Evolutionary conservation across 1,140 invertebrate genomes (phyloP).

Genomic region (Drosophila elegans): DNA sequence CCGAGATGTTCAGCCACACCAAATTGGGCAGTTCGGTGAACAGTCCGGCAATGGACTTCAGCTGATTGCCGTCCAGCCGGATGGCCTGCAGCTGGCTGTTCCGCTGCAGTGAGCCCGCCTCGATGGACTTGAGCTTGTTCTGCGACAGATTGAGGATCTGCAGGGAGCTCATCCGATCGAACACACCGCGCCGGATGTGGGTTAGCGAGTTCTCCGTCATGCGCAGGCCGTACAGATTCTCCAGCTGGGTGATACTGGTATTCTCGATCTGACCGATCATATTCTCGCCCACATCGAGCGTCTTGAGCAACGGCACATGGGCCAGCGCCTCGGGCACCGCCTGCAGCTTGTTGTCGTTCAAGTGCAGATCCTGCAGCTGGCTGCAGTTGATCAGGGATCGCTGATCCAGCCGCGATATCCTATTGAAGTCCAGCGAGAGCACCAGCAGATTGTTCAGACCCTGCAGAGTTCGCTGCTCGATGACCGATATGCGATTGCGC

Average conservation of each 20-base stretch:
- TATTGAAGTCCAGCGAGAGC: conserved; percentile 94
- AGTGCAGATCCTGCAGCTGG: conserved; percentile 93
- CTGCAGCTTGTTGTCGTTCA: conserved; percentile 94
- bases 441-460: conserved; percentile 91
- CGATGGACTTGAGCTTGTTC: conserved; percentile 94
- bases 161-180: conserved; percentile 92
- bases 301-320: conserved; percentile 92
- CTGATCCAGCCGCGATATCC: conserved; percentile 90
- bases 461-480: conserved; percentile 91
- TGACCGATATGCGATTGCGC: conserved; percentile 92
- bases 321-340: conserved; percentile 93
- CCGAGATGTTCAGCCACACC: conserved; percentile 96
- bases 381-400: conserved; percentile 93
- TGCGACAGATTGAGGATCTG: conserved; percentile 95
- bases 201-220: conserved; percentile 95
- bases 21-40: conserved; percentile 94
- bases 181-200: conserved; percentile 93
- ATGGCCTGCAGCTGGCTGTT: conserved; percentile 94
- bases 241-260: conserved; percentile 91
- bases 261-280: conserved; percentile 93
- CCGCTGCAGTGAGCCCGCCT: conserved; percentile 93
- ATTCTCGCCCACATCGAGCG: conserved; percentile 95
- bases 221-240: conserved; percentile 91
- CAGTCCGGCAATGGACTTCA: conserved; percentile 93
- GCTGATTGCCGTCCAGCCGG: conserved; percentile 93